A percentile compares a stretch with the other conserved stretches of the same genome.
Evolutionary conservation across 1,140 invertebrate species (phyloP).

Genomic region (Coptotermes formosanus): DNA sequence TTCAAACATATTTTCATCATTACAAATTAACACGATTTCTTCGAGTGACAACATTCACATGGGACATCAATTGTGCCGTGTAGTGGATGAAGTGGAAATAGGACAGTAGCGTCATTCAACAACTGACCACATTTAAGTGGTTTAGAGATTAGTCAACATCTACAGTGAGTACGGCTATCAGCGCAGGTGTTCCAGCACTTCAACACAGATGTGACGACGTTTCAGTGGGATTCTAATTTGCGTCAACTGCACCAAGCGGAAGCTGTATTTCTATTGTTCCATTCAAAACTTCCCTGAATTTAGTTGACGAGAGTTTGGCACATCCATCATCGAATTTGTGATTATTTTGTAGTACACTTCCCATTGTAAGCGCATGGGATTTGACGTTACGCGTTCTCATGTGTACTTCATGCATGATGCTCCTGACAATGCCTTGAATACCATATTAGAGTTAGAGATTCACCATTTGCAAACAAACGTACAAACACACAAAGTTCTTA

Average conservation of each 20-base stretch:
- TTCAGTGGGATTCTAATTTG: background rate
- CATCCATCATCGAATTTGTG: slow-evolving; percentile 1
- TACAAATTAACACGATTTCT: background rate
- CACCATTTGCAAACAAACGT: background rate
- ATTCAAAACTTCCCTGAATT: background rate
- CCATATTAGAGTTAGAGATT: background rate
- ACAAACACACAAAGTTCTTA: background rate
- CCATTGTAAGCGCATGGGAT: background rate
- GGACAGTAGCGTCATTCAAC: background rate
- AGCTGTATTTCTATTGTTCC: background rate
- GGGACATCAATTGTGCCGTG: background rate
- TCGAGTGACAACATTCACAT: background rate
- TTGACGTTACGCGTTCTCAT: background rate
- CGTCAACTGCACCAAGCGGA: background rate
- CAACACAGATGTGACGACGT: background rate
- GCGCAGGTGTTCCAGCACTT: background rate
- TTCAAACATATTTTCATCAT: background rate
- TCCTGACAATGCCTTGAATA: background rate
- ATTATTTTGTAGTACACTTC: background rate
- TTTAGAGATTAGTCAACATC: background rate
- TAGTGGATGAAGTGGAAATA: background rate
- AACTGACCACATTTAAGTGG: background rate
- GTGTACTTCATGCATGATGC: background rate
- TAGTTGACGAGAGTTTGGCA: slow-evolving; percentile 5
- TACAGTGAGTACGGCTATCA: background rate